Conservation (phyloP, 2,113 vertebrate genomes). For the Callipepla squamata region DNA sequence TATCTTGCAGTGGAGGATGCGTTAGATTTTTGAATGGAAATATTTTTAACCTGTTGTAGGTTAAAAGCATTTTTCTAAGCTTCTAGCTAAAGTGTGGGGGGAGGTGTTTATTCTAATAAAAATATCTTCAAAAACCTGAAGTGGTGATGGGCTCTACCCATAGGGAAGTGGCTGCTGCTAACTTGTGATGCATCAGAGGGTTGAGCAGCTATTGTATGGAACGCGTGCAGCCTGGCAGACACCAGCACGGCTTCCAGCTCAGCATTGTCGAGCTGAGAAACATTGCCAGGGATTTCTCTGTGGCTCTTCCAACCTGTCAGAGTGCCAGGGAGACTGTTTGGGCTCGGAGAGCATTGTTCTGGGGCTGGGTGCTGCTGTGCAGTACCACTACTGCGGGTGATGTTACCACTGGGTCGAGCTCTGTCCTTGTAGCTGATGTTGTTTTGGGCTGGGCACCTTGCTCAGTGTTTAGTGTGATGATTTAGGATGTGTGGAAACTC, state of each 20-base stretch:
- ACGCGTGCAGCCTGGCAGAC: background rate
- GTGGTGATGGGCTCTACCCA: accelerated
- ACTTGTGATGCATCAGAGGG: background rate
- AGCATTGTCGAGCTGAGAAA: background rate
- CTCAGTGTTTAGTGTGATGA: background rate
- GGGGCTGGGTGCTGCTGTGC: accelerated
- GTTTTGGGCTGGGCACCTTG: background rate
- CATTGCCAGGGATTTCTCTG: background rate
- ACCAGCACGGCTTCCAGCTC: background rate
- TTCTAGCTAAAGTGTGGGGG: background rate
- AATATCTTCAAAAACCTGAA: background rate
- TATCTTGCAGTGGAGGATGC: background rate
- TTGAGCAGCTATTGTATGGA: background rate
- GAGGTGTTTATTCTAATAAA: background rate
- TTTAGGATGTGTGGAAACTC: background rate
- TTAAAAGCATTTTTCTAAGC: background rate
- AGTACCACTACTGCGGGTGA: no score
- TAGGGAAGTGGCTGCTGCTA: background rate
- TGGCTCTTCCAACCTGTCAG: accelerated
- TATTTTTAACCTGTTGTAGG: background rate
- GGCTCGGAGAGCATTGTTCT: accelerated
- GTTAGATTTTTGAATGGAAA: accelerated
- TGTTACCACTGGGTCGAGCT: background rate
- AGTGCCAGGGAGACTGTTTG: background rate
- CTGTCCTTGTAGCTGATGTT: background rate